Evolutionary conservation across 2,797 vertebrate species (phyloP).

Genomic region (Strix occidentalis): DNA sequence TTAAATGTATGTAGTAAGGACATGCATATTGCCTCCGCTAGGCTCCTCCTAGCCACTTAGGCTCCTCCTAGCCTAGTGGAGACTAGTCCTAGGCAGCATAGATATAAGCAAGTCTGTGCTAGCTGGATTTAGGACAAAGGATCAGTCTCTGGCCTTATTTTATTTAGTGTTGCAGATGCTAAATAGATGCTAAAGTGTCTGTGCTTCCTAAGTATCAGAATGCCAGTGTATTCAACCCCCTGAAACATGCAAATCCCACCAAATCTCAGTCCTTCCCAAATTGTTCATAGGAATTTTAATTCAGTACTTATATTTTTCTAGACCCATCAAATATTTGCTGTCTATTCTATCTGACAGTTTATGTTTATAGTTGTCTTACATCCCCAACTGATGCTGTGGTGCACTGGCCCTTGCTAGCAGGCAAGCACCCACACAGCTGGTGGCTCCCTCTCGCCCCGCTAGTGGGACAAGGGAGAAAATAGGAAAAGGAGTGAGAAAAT

Average conservation of each 20-base stretch:
- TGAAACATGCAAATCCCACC: neutral
- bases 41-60: neutral
- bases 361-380: neutral
- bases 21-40: neutral
- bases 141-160: neutral
- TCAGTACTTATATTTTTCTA: neutral
- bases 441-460: neutral
- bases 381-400: neutral
- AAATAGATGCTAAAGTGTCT: neutral
- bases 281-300: neutral
- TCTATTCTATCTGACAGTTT: rapidly evolving
- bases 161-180: neutral
- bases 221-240: neutral
- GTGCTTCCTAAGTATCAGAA: neutral
- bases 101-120: neutral
- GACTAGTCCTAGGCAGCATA: neutral
- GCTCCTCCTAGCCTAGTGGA: neutral
- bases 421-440: neutral
- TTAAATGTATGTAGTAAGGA: neutral
- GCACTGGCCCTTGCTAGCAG: neutral
- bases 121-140: neutral
- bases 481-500: neutral
- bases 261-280: neutral
- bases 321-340: neutral
- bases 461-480: neutral